phyloP scores from a whole-genome alignment of 2,797 vertebrate species.

The Sphenodon punctatus region DNA sequence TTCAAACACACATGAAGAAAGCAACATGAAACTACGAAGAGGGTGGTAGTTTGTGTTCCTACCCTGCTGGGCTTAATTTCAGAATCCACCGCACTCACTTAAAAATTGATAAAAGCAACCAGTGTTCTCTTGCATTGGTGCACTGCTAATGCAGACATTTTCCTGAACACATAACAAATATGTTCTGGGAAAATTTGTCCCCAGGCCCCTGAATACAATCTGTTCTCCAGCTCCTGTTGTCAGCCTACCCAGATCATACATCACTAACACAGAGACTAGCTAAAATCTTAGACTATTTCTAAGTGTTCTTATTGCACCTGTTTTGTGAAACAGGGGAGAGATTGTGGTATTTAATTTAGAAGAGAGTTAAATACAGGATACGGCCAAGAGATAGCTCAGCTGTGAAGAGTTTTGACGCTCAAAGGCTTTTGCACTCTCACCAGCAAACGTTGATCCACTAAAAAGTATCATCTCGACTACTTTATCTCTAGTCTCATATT shows the following conservation, averaged over 20 bases:
- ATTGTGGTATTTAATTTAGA: fast-evolving
- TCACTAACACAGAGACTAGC: fast-evolving
- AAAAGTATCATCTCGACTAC: no score
- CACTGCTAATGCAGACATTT: not conserved
- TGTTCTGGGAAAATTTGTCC: not conserved
- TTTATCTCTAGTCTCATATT: no score
- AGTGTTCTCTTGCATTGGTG: fast-evolving
- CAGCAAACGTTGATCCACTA: no score
- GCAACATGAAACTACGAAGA: not conserved
- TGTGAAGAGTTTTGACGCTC: no score
- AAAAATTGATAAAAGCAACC: not conserved
- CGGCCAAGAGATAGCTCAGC: no score
- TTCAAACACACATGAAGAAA: not conserved
- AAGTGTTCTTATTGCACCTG: not conserved
- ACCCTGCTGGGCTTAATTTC: not conserved
- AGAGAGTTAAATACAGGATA: not conserved
- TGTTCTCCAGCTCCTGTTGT: not conserved
- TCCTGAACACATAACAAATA: not conserved
- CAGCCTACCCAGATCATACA: not conserved
- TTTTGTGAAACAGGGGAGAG: not conserved
- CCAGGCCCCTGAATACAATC: not conserved
- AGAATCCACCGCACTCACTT: not conserved
- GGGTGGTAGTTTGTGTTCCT: not conserved
- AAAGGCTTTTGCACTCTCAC: no score
- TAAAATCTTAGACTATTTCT: not conserved